Base-by-base conservation (phyloP, 2,113 vertebrate species). In the Solea solea region DNA sequence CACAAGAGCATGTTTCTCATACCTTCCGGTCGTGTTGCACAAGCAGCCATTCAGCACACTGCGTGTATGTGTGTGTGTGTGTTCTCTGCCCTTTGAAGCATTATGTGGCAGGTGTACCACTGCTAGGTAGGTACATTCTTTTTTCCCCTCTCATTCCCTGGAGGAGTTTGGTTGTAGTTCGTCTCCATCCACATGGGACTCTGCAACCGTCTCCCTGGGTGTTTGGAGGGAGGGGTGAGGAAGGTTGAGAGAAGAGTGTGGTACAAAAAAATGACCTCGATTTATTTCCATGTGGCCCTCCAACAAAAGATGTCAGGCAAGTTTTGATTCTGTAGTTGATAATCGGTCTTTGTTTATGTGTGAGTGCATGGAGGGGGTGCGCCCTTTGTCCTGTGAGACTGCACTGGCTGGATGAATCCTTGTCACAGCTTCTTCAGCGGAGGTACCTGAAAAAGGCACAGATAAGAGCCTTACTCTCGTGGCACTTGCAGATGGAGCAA, bases 201-300 rank as follows among this genome's bases (percentile, higher is more conserved):
- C 66, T 68, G 49, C 64, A 85, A 81, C 70, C 84, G 69, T 79
- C 67, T 72, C 66, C 5, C 25, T 49, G 62, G 83, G 77, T 59
- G 73, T 75, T 74, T 72, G 62, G 57, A 74, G 45, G 39, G 56
- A 67, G 65, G 48, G 58, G 72, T 34, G 59, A 44, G 69, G 70
- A 81, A 64, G 59, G 66, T 21, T 52, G 62, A n/a, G 56, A 56
- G 69, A 60, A 46, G 45, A 70, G 59, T 42, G 10, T 57, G 84
- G 62, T 69, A 66, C 72, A 76, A 70, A 74, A 70, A 74, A 72
- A 73, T 88, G 70, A 85, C 88, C 90, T 87, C 86, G 74, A 81
- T 92, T 92, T 92, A 82, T 89, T 90, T 84, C 49, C 41, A 80
- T 52, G 60, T 72, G 76, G 76, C 48, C 58, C 76, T 66, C 69